Conservation (phyloP, 2,888 invertebrate genomes). For the Melanchra persicariae region DNA sequence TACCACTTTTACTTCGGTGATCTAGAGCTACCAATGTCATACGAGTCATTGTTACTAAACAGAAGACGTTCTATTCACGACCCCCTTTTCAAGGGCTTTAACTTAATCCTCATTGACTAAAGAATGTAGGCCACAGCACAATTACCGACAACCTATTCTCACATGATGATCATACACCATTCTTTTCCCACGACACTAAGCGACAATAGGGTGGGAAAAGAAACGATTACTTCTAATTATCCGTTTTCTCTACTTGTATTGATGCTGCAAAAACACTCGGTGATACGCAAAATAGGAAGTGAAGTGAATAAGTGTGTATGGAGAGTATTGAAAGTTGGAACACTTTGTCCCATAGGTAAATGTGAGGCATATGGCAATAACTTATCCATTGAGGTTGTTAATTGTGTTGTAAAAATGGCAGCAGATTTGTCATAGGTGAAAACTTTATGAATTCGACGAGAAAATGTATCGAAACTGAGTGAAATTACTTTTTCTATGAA, state of each 20-base stretch:
- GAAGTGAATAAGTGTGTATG: slow-evolving; percentile 19
- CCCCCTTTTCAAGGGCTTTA: slow-evolving; percentile 37
- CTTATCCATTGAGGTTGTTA: not conserved
- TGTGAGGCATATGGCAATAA: not conserved
- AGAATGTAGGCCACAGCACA: slow-evolving; percentile 51
- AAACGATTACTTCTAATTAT: slow-evolving; percentile 63
- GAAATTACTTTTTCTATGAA: not conserved
- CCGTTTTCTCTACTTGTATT: slow-evolving; percentile 55
- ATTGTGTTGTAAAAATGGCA: not conserved
- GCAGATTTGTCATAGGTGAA: not conserved
- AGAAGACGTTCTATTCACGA: slow-evolving; percentile 1
- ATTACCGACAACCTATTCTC: slow-evolving; percentile 45
- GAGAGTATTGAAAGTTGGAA: slow-evolving; percentile 37
- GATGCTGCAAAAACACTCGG: slow-evolving; percentile 42
- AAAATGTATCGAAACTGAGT: not conserved
- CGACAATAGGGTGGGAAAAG: slow-evolving; percentile 61
- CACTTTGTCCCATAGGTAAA: slow-evolving; percentile 6
- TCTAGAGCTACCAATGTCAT: no score
- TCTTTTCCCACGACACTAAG: slow-evolving; percentile 56
- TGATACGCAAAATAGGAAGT: slow-evolving; percentile 56
- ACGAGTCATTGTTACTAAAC: no score
- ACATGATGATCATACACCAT: slow-evolving; percentile 38
- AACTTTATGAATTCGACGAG: not conserved
- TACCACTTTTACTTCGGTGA: no score
- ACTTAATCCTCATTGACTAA: slow-evolving; percentile 25